Conservation (phyloP, 2,113 vertebrate genomes). For the Mobula birostris region DNA sequence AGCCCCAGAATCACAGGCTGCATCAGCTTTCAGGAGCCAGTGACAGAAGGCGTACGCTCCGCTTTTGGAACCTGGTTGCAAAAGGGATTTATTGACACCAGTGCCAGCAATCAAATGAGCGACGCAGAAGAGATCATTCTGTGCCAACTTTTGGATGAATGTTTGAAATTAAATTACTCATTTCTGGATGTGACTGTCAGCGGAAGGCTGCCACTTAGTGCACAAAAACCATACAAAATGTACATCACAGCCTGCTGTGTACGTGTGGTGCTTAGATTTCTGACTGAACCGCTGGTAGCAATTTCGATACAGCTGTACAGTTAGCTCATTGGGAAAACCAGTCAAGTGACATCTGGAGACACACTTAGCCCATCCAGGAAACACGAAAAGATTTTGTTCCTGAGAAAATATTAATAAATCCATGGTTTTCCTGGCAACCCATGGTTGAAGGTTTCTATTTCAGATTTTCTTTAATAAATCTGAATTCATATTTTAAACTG, state of each 20-base stretch:
- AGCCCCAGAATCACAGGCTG: not conserved
- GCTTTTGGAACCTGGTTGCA: not conserved
- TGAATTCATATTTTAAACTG: too few relatives aligned
- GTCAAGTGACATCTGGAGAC: not conserved
- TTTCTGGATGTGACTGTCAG: not conserved
- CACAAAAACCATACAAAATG: too few relatives aligned
- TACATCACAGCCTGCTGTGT: too few relatives aligned
- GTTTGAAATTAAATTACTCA: not conserved
- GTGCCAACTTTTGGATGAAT: not conserved
- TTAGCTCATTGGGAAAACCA: not conserved
- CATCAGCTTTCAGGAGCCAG: not conserved
- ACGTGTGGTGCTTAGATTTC: not conserved
- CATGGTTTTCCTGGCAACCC: not conserved
- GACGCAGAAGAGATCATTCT: not conserved
- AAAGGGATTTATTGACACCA: not conserved
- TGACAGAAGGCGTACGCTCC: not conserved
- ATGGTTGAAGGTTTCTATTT: too few relatives aligned
- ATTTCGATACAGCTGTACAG: not conserved
- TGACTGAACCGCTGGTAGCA: not conserved
- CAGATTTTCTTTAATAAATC: too few relatives aligned
- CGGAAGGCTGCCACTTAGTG: not conserved
- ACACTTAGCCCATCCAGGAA: not conserved
- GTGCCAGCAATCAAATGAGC: not conserved
- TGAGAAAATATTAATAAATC: not conserved
- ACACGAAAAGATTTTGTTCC: not conserved